Conservation (phyloP, 2,888 invertebrate species). For the Priocnemis perturbator region DNA sequence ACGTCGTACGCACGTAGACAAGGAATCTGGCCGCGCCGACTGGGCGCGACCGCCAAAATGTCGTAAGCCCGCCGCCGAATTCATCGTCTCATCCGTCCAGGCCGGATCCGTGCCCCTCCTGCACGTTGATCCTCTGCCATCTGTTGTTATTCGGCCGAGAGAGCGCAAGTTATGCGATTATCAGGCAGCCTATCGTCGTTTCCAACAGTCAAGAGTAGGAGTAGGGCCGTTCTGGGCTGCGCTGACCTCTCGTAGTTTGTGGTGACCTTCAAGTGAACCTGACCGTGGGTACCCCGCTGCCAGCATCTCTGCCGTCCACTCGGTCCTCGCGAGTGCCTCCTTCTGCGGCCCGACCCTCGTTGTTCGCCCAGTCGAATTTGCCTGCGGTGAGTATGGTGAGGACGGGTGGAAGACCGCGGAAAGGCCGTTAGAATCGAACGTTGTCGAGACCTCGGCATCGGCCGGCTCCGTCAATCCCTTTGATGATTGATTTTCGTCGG, state of each 20-base stretch:
- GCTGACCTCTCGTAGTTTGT: slow-evolving; percentile 63
- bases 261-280: slow-evolving; percentile 64
- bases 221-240: slow-evolving; percentile 35
- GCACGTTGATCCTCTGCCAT: slow-evolving; percentile 38
- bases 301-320: neutral
- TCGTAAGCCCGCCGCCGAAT: no score
- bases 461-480: no score
- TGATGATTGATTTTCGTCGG: neutral
- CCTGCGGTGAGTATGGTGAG: slow-evolving; percentile 4
- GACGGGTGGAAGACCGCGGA: neutral
- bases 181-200: slow-evolving; percentile 29
- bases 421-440: no score
- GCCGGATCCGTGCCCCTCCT: no score
- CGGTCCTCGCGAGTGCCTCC: neutral
- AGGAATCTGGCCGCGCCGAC: no score
- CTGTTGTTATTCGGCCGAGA: slow-evolving; percentile 40
- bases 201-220: slow-evolving; percentile 33
- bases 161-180: slow-evolving; percentile 36
- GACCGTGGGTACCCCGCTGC: slow-evolving; percentile 23
- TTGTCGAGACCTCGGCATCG: neutral
- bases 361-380: neutral
- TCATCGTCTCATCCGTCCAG: no score
- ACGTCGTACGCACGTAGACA: no score
- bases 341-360: neutral
- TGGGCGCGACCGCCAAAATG: no score